Conservation (phyloP, 92 coral and sea anemone species). For the Phenganax marumi region DNA sequence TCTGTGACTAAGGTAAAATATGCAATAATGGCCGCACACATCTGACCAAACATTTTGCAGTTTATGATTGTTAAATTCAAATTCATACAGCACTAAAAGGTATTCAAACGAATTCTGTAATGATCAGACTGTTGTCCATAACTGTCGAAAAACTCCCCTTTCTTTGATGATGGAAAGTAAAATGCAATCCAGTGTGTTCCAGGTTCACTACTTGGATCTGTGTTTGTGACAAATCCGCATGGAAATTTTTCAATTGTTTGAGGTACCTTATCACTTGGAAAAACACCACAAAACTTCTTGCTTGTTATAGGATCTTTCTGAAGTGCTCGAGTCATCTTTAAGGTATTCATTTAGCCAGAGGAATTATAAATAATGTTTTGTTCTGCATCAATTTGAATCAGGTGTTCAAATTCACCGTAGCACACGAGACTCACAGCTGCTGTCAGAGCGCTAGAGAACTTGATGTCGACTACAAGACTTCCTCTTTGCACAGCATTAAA, state of each 20-base stretch:
- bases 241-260: too few relatives aligned
- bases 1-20: not conserved
- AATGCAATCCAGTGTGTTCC: constrained; percentile 46
- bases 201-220: too few relatives aligned
- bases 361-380: constrained; percentile 30
- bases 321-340: constrained; percentile 12
- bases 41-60: too few relatives aligned
- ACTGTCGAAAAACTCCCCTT: constrained; percentile 61
- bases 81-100: not conserved
- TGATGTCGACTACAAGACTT: too few relatives aligned
- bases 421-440: too few relatives aligned
- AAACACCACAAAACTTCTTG: too few relatives aligned
- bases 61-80: not conserved
- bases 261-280: too few relatives aligned
- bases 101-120: constrained; percentile 38
- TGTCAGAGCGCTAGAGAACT: too few relatives aligned
- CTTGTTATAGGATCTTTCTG: constrained; percentile 16
- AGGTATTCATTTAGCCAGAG: constrained; percentile 21
- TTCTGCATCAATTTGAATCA: constrained; percentile 47
- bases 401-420: constrained; percentile 36
- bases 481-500: too few relatives aligned
- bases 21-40: too few relatives aligned
- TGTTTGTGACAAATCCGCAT: too few relatives aligned
- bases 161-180: constrained; percentile 43
- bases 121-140: constrained; percentile 36